Evolutionary conservation across 2,797 vertebrate genomes (phyloP).

Genomic region (Artibeus lituratus): DNA sequence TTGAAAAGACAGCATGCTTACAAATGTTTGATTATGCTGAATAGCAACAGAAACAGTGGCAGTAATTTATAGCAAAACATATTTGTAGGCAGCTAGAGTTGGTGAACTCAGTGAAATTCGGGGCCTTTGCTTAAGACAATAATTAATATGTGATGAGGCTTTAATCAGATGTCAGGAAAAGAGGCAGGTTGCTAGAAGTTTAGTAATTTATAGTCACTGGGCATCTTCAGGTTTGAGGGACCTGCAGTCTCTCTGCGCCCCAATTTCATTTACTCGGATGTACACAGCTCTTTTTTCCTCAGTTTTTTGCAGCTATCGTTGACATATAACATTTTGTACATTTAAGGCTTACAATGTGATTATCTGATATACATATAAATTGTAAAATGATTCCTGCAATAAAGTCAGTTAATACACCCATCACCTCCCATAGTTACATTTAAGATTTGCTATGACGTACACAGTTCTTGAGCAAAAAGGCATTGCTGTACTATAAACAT

Average conservation of each 20-base stretch:
- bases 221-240: constrained; percentile 13
- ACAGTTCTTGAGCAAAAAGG: constrained; percentile 19
- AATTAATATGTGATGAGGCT: constrained; percentile 77
- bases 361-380: background rate
- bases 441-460: constrained; percentile 17
- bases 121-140: constrained; percentile 64
- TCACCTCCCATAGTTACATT: background rate
- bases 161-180: constrained; percentile 68
- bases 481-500: background rate
- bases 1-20: constrained; percentile 88
- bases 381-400: background rate
- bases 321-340: background rate
- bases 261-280: constrained; percentile 40
- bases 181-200: constrained; percentile 50
- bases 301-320: background rate
- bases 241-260: constrained; percentile 29
- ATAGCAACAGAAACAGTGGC: constrained; percentile 87
- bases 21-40: constrained; percentile 88
- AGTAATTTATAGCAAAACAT: constrained; percentile 86
- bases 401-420: background rate
- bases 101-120: constrained; percentile 74
- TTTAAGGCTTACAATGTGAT: background rate
- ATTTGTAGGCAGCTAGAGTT: constrained; percentile 76
- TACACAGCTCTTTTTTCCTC: background rate
- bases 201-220: constrained; percentile 9